Evolutionary conservation across 2,888 invertebrate genomes (phyloP).

Genomic region (Tetrapedia diversipes): DNA sequence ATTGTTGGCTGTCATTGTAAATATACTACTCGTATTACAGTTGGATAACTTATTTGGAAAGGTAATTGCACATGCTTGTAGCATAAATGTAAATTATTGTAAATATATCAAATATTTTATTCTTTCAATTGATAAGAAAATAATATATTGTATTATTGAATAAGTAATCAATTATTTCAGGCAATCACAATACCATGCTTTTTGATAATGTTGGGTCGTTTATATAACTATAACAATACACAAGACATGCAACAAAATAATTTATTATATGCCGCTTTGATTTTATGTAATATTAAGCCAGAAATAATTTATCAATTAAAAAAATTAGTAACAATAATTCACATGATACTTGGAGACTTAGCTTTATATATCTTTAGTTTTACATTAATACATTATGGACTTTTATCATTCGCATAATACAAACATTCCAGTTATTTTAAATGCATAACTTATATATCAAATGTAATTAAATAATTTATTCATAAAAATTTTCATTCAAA

Average conservation of each 20-base stretch:
- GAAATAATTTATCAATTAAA: constrained; percentile 69
- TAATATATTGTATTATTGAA: neutral
- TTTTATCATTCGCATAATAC: constrained; percentile 24
- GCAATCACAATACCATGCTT: constrained; percentile 73
- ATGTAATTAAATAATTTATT: neutral
- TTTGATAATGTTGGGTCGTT: constrained; percentile 66
- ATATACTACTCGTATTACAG: constrained; percentile 70
- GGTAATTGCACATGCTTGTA: constrained; percentile 63
- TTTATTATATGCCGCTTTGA: constrained; percentile 73
- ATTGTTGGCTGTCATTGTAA: constrained; percentile 74
- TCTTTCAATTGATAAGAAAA: neutral
- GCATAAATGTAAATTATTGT: neutral
- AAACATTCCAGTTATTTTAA: neutral
- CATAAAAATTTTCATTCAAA: neutral
- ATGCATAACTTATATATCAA: constrained; percentile 9
- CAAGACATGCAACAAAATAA: constrained; percentile 61
- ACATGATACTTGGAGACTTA: constrained; percentile 68
- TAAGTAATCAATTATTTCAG: constrained; percentile 68
- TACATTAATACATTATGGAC: constrained; percentile 66
- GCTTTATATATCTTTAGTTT: constrained; percentile 77
- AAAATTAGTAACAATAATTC: constrained; percentile 58
- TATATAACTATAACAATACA: constrained; percentile 55
- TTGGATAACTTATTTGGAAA: constrained; percentile 71
- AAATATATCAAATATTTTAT: neutral
- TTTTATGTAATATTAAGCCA: constrained; percentile 77